A percentile compares a stretch with the other conserved stretches of the same genome.
These are phyloP conservation scores for Fabriciana adippe DNA, from an alignment of 2,888 invertebrate species.

Conservation along the genomic window DNA sequence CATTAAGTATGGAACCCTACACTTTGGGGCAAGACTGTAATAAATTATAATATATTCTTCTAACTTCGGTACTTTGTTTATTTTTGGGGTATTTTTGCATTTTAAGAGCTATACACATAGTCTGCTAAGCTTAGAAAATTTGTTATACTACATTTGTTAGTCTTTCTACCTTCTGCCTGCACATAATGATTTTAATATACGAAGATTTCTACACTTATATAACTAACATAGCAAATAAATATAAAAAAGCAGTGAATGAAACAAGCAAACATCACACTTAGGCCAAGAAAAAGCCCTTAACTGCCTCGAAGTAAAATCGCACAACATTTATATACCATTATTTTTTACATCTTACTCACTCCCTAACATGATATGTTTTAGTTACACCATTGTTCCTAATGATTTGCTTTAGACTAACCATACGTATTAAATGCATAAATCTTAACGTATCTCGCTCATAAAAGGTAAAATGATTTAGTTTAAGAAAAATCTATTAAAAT, in stretches of 20 bases:
- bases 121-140: no score
- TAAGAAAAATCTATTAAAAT: no score
- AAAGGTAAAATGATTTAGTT: no score
- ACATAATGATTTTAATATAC: no score
- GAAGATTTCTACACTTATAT: no score
- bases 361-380: slow-evolving; percentile 76
- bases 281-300: slow-evolving; percentile 24
- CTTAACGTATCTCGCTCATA: no score
- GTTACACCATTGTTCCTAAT: slow-evolving; percentile 57
- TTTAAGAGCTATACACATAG: no score
- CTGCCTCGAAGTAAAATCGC: slow-evolving; percentile 29
- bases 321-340: slow-evolving; percentile 66
- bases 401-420: slow-evolving; percentile 13
- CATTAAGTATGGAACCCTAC: slow-evolving; percentile 6
- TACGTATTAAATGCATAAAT: not conserved
- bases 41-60: not conserved
- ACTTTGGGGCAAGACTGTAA: slow-evolving; percentile 5
- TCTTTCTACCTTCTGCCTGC: no score
- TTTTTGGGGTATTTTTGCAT: not conserved
- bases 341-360: slow-evolving; percentile 60
- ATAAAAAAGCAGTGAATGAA: no score
- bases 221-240: no score
- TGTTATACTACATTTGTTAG: no score
- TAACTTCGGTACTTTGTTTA: not conserved
- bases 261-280: slow-evolving; percentile 15